A percentile compares a stretch with the other conserved stretches of the same genome.
phyloP scores from a whole-genome alignment of 1,140 invertebrate species.

The Papilio dardanus region DNA sequence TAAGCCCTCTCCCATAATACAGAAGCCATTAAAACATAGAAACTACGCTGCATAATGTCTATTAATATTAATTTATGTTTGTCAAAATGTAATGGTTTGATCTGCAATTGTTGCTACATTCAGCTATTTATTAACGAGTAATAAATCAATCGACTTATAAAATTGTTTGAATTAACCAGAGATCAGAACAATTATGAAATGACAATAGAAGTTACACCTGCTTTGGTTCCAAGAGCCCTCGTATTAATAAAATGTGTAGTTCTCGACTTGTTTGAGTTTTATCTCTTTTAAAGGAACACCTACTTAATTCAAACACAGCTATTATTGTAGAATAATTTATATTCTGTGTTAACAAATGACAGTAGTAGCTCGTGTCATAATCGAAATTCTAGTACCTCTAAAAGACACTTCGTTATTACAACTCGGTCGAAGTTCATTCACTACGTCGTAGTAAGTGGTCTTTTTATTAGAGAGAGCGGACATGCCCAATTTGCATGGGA shows the following conservation, averaged over 20 bases:
- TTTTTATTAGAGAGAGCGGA: constrained; percentile 65
- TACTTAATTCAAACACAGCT: no score
- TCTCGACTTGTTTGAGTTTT: not conserved
- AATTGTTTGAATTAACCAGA: no score
- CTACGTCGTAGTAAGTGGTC: constrained; percentile 49
- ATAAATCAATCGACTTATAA: no score
- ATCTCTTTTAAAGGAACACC: no score
- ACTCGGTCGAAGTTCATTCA: constrained; percentile 51
- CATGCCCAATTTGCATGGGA: constrained; percentile 62
- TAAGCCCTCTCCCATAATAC: no score
- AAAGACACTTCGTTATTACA: constrained; percentile 30
- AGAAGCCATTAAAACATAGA: no score
- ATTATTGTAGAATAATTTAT: no score
- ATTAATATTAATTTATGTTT: no score
- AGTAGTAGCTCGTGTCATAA: not conserved
- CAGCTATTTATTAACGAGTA: no score
- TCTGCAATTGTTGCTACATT: no score
- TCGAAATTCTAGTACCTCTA: not conserved
- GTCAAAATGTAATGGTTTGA: no score
- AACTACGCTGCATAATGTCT: no score
- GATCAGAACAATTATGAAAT: not conserved
- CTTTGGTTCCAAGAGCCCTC: not conserved
- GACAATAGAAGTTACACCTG: not conserved
- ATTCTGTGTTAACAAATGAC: not conserved
- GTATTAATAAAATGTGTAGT: not conserved